Evolutionary conservation across 2,888 invertebrate species (phyloP).

Genomic region (Mantis religiosa): DNA sequence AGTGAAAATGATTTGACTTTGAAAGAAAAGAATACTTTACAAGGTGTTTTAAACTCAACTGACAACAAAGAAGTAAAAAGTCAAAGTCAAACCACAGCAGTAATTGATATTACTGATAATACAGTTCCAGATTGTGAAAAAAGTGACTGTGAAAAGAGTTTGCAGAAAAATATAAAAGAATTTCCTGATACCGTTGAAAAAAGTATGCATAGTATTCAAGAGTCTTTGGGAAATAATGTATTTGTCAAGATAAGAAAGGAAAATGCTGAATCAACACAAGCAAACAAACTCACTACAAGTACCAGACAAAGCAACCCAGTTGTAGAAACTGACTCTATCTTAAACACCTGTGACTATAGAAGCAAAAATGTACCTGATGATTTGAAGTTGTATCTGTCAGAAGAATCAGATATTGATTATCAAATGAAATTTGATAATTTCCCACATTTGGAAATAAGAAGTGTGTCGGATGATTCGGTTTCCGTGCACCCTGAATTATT

Average conservation of each 20-base stretch:
- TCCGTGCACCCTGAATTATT: slow-evolving; percentile 26
- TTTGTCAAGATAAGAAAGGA: not conserved
- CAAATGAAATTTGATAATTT: not conserved
- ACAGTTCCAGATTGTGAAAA: not conserved
- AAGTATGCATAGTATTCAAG: not conserved
- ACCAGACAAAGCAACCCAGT: not conserved
- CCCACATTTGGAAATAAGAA: not conserved
- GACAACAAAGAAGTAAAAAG: not conserved
- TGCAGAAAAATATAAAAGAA: not conserved
- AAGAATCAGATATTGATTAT: slow-evolving; percentile 17
- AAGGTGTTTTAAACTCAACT: not conserved
- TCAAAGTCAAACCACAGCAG: not conserved
- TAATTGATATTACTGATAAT: not conserved
- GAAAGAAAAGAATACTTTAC: not conserved
- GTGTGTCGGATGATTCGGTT: slow-evolving; percentile 7
- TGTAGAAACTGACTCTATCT: not conserved
- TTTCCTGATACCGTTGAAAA: not conserved
- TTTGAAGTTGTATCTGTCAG: not conserved
- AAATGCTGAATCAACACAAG: not conserved
- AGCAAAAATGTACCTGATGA: slow-evolving; percentile 11
- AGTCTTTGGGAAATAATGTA: not conserved
- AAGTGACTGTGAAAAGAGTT: not conserved
- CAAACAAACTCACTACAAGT: not conserved
- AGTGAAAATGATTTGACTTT: slow-evolving; percentile 25
- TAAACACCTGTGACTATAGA: not conserved